Percentiles rank a stretch among this genome's conserved stretches.
phyloP scores from a whole-genome alignment of 2,797 vertebrate genomes.

The Chromis chromis region DNA sequence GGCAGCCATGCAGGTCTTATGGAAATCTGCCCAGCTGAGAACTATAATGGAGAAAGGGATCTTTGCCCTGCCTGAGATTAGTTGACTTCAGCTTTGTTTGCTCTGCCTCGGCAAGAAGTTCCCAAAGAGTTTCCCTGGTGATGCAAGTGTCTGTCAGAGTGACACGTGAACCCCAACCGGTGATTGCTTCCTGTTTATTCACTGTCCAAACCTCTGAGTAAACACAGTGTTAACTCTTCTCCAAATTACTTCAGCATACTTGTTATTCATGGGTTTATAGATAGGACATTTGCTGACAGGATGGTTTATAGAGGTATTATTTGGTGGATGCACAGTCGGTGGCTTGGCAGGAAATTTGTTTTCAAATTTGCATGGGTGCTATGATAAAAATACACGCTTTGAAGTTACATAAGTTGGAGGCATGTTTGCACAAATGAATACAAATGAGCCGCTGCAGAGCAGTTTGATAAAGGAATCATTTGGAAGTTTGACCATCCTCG shows the following conservation, averaged over 20 bases:
- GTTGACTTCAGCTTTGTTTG: conserved; percentile 49
- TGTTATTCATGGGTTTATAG: conserved; percentile 63
- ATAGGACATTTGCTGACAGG: conserved; percentile 38
- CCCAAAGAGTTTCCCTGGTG: conserved; percentile 38
- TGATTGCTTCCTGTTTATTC: conserved; percentile 40
- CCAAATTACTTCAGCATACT: conserved; percentile 37
- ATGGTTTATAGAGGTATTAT: conserved; percentile 46
- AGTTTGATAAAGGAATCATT: neutral
- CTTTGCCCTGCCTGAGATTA: conserved; percentile 39
- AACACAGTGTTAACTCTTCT: conserved; percentile 3
- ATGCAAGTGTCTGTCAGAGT: conserved; percentile 42
- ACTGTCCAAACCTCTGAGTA: neutral
- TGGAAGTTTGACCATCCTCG: neutral
- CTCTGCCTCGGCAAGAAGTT: conserved; percentile 33
- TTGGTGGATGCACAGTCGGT: conserved; percentile 32
- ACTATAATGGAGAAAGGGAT: neutral
- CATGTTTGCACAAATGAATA: conserved; percentile 30
- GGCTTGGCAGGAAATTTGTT: conserved; percentile 34
- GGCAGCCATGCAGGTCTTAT: conserved; percentile 32
- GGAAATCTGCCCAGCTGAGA: conserved; percentile 34
- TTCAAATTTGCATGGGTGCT: conserved; percentile 24
- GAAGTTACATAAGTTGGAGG: conserved; percentile 14
- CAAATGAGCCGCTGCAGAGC: conserved; percentile 19
- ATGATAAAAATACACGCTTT: conserved; percentile 28
- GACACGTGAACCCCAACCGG: conserved; percentile 35